Evolutionary conservation across 2,888 invertebrate genomes (phyloP), one percentile per base, ranked within the genome.

Genomic region (Drosophila aldrichi): DNA sequence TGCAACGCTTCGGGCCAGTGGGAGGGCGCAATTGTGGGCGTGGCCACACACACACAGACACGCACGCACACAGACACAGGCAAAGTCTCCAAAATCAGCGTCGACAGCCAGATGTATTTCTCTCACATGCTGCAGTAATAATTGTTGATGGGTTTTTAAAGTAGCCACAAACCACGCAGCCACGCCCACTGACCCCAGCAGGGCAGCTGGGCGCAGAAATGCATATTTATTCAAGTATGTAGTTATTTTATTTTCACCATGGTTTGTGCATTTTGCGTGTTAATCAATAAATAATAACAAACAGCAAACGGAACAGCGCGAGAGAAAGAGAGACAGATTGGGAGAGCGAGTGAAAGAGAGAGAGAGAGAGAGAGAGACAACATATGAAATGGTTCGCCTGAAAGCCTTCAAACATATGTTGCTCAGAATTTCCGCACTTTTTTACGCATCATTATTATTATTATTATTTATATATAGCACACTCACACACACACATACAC

Each of bases 181-280:
- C 49, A 18, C 36, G 12, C 49, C 63, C 51, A 49, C 5, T 38
- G 16, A 10, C 48, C 63, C 46, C 46, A 40, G 32, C 6, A 1
- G 20, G 9, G 6, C 18, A 51, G 12, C 20, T 16, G 38, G 59
- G 38, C 20, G 29, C 44, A 22, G 54, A 59, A 58, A 43, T 69
- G 81, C 70, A 86, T 86, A 78, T 83, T 88, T 86, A 78, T 88
- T 75, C 69, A 81, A 77, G 71, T 71, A 54, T 56, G 59, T 67
- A 80, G 69, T 78, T 54, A 25, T 54, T 76, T 75, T 71, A 25
- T 70, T 65, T 51, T 16, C 16, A 16, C 25, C 51, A 55, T 55
- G 71, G 87, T 65, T 84, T 88, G 84, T 86, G 87, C 87, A 84
- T 76, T 82, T 77, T 86, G 83, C 87, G 76, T 83, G 79, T 84